These are phyloP conservation scores for Platycnemis pennipes DNA, from an alignment of 2,888 invertebrate species.

Conservation along the genomic window DNA sequence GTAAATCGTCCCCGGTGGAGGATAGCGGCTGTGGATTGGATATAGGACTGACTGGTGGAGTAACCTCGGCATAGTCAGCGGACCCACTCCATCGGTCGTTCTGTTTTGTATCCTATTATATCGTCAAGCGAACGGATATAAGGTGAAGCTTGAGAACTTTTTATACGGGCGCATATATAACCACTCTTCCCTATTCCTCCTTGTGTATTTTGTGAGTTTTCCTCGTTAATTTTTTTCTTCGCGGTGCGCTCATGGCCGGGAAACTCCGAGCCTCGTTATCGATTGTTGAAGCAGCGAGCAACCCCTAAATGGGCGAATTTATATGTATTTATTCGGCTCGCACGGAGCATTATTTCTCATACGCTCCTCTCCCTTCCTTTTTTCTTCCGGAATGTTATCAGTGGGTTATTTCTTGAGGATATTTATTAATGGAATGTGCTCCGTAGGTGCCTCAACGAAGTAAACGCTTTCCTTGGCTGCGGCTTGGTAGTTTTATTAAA, in stretches of 20 bases:
- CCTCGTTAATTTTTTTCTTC: neutral
- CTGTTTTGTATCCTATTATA: neutral
- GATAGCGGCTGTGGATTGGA: neutral
- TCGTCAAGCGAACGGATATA: neutral
- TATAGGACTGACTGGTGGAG: neutral
- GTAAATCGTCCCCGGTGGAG: neutral
- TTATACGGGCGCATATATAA: neutral
- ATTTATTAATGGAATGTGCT: neutral
- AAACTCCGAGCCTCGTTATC: neutral
- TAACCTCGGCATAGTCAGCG: neutral
- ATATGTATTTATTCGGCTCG: conserved; percentile 10
- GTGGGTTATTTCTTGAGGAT: neutral
- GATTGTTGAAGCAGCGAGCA: neutral
- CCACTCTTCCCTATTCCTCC: neutral
- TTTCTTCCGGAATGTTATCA: neutral
- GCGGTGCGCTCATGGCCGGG: neutral
- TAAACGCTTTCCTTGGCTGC: neutral
- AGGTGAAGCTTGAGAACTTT: neutral
- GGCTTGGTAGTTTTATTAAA: neutral
- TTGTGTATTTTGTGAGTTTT: neutral
- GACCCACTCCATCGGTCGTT: neutral
- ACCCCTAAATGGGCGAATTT: neutral
- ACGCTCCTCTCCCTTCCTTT: neutral
- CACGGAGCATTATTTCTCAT: neutral
- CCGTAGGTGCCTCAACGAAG: neutral